Evolutionary conservation across 2,888 invertebrate genomes (phyloP), one percentile per base, ranked within the genome.

Genomic region (Archaeoteleia sp.): DNA sequence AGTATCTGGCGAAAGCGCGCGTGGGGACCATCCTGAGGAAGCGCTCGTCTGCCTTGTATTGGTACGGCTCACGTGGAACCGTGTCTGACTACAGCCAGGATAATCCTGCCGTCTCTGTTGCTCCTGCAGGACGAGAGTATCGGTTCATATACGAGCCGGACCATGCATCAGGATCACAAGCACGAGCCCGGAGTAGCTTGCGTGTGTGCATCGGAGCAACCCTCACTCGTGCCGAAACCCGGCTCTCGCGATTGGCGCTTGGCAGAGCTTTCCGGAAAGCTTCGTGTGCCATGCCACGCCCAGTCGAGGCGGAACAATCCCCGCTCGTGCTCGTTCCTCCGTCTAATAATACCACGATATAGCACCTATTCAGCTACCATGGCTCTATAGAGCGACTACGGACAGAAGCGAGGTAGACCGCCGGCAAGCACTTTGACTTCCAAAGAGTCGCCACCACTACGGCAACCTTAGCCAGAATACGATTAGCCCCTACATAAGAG

Each of bases 341-440:
- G 72, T 77, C 78, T 82, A 83, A 83, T 83, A 83, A 82, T 79
- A 82, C 80, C 75, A 71, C 78, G 78, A 78, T 81, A 81, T 79
- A 80, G 75, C 76, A 78, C 78, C 81, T 78, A 82, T 79, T 82
- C 78, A 75, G 80, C 78, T 80, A 80, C 80, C 81, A 82, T 82
- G 82, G 77, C 75, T 78, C 81, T 79, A 75, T 79, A 75, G 71
- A 67, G 57, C 60, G 61, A 53, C 67, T 62, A 62, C 60, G 67
- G 63, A 74, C 77, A 72, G 66, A 75, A 71, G 71, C 75, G 66
- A 76, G 73, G 73, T 73, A 74, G 75, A 73, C 68, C 67, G 62
- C 72, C 70, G 68, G 63, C 67, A 63, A 63, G 49, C 51, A 66
- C 57, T 67, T 55, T 62, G 65, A 67, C 46, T 45, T 57, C 51